A percentile compares a stretch with the other conserved stretches of the same genome.
phyloP scores from a whole-genome alignment of 2,888 invertebrate species.

The Dynastes hyllus region DNA sequence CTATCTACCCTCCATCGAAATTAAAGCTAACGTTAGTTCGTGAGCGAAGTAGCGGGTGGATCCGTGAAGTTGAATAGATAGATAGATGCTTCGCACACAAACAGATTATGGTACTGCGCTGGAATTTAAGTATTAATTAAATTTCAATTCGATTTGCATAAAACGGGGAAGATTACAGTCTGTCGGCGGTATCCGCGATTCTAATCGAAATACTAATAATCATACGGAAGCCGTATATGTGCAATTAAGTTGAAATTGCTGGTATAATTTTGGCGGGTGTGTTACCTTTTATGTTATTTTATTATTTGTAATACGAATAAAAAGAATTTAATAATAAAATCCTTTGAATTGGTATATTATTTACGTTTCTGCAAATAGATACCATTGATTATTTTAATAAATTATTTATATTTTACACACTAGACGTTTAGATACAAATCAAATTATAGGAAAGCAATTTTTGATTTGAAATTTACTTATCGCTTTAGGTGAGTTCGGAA shows the following conservation, averaged over 20 bases:
- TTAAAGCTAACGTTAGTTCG: constrained; percentile 12
- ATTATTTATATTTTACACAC: too few species aligned
- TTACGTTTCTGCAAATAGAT: too few species aligned
- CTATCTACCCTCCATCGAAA: constrained; percentile 26
- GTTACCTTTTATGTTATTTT: too few species aligned
- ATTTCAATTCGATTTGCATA: constrained; percentile 22
- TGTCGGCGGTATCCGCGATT: background rate
- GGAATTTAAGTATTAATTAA: constrained; percentile 29
- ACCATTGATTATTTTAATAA: too few species aligned
- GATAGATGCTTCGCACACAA: constrained; percentile 8
- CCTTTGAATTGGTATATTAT: too few species aligned
- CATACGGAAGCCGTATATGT: background rate
- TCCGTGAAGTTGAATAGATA: constrained; percentile 24
- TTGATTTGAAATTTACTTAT: too few species aligned
- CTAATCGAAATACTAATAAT: constrained; percentile 8
- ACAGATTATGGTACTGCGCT: constrained; percentile 1
- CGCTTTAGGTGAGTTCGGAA: too few species aligned
- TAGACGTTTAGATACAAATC: too few species aligned
- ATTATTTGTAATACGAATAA: too few species aligned
- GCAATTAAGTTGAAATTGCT: background rate
- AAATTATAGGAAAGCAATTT: too few species aligned
- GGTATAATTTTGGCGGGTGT: background rate
- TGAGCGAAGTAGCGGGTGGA: background rate
- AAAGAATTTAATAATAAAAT: too few species aligned
- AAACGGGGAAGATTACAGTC: constrained; percentile 9